Percentiles rank a stretch among this genome's conserved stretches.
These are phyloP conservation scores for Neodiprion lecontei DNA, from an alignment of 1,140 invertebrate genomes.

Conservation along the genomic window DNA sequence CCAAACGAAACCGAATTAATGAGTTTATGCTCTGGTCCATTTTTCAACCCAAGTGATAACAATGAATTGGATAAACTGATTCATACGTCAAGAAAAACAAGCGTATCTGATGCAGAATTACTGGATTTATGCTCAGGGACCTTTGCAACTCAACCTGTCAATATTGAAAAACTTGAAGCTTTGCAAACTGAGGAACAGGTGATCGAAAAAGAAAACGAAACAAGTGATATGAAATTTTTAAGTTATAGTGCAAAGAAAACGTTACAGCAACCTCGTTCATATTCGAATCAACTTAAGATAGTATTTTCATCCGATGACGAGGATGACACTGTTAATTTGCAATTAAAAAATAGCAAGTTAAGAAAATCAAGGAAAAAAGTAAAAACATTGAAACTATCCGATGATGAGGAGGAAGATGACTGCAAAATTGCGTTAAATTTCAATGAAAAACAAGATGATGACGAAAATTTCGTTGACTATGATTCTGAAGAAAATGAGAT, in stretches of 20 bases:
- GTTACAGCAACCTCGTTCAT: constrained; percentile 30
- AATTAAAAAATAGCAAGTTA: constrained; percentile 41
- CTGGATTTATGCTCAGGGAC: constrained; percentile 43
- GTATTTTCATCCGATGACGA: constrained; percentile 61
- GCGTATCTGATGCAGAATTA: constrained; percentile 42
- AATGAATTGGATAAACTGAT: constrained; percentile 20
- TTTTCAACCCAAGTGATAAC: constrained; percentile 43
- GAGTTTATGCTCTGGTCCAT: constrained; percentile 63
- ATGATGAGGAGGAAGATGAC: constrained; percentile 49
- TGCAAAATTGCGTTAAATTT: constrained; percentile 34
- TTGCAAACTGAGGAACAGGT: constrained; percentile 38
- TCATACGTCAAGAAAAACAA: constrained; percentile 24
- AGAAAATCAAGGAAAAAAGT: constrained; percentile 47
- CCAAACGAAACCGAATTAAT: constrained; percentile 62
- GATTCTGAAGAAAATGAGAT: constrained; percentile 83
- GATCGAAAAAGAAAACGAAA: not conserved
- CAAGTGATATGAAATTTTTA: constrained; percentile 38
- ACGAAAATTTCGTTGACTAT: constrained; percentile 67
- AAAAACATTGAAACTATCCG: constrained; percentile 49
- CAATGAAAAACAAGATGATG: constrained; percentile 51
- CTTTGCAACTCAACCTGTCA: constrained; percentile 34
- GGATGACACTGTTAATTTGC: constrained; percentile 36
- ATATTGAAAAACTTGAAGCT: constrained; percentile 33
- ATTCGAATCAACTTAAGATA: constrained; percentile 30
- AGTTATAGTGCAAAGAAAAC: constrained; percentile 25